phyloP scores from a whole-genome alignment of 2,797 vertebrate species.

The Lithobates pipiens region DNA sequence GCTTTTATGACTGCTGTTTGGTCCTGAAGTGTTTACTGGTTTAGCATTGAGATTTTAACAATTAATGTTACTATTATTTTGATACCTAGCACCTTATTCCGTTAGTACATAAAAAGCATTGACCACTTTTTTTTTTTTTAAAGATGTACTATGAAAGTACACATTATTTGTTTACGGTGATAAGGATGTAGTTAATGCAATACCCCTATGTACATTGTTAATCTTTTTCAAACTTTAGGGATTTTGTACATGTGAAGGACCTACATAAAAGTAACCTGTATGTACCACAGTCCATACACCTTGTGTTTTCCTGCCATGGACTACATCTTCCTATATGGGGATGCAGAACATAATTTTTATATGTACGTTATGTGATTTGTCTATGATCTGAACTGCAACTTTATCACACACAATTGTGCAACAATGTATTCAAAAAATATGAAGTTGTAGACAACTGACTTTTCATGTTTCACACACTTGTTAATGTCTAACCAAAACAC shows the following conservation, averaged over 20 bases:
- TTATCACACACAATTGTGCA: too few species aligned
- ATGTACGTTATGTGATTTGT: background rate
- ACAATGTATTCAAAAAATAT: background rate
- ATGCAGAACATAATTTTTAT: too few species aligned
- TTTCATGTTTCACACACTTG: background rate
- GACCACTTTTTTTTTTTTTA: slow-evolving; percentile 31
- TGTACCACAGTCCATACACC: background rate
- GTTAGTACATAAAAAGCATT: slow-evolving; percentile 1
- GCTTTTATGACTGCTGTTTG: background rate
- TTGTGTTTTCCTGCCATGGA: too few species aligned
- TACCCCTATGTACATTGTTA: background rate
- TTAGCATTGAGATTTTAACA: background rate
- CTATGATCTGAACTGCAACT: background rate
- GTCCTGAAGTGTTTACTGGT: background rate
- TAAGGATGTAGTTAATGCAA: background rate
- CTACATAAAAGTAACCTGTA: background rate
- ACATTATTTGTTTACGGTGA: slow-evolving; percentile 30
- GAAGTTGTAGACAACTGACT: background rate
- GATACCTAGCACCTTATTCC: slow-evolving; percentile 44
- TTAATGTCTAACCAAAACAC: background rate
- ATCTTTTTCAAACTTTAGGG: too few species aligned
- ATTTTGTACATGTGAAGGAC: background rate
- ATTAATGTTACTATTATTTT: slow-evolving; percentile 5
- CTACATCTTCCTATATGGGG: too few species aligned
- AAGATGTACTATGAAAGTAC: slow-evolving; percentile 24